phyloP scores from a whole-genome alignment of 2,888 invertebrate genomes.

The Xylophagus ater region DNA sequence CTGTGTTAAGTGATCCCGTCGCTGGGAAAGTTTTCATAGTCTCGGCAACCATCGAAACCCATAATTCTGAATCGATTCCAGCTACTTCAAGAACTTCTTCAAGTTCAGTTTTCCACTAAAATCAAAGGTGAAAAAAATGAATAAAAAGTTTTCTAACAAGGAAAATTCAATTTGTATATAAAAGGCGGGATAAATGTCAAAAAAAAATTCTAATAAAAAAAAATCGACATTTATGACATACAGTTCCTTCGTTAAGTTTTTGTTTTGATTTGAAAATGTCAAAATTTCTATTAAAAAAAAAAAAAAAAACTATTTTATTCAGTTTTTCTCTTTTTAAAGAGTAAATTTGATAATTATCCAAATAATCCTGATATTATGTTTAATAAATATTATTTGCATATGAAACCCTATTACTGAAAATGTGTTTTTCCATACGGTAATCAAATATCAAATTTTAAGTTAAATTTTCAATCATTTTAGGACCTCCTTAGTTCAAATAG shows the following conservation, averaged over 20 bases:
- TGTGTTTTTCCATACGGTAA: too few relatives aligned
- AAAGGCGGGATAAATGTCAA: not conserved
- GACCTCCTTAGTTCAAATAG: too few relatives aligned
- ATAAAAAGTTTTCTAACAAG: not conserved
- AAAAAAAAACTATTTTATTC: too few relatives aligned
- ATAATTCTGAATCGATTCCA: constrained; percentile 83
- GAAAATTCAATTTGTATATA: too few relatives aligned
- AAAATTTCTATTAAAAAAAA: not conserved
- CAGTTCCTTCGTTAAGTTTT: constrained; percentile 1
- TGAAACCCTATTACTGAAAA: too few relatives aligned
- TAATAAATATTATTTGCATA: too few relatives aligned
- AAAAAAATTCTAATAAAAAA: not conserved
- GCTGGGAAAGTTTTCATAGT: constrained; percentile 88
- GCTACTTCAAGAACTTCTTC: constrained; percentile 93
- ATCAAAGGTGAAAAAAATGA: constrained; percentile 22
- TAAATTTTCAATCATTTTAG: too few relatives aligned
- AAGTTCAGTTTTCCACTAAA: constrained; percentile 84
- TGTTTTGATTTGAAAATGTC: not conserved
- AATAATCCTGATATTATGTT: too few relatives aligned
- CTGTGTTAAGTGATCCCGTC: constrained; percentile 78
- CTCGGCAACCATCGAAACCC: constrained; percentile 96
- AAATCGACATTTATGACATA: too few relatives aligned
- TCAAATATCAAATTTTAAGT: too few relatives aligned
- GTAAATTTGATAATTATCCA: too few relatives aligned
- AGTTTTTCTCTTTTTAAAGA: too few relatives aligned